Conservation (phyloP, 2,888 invertebrate species). For the Lasius platythorax region DNA sequence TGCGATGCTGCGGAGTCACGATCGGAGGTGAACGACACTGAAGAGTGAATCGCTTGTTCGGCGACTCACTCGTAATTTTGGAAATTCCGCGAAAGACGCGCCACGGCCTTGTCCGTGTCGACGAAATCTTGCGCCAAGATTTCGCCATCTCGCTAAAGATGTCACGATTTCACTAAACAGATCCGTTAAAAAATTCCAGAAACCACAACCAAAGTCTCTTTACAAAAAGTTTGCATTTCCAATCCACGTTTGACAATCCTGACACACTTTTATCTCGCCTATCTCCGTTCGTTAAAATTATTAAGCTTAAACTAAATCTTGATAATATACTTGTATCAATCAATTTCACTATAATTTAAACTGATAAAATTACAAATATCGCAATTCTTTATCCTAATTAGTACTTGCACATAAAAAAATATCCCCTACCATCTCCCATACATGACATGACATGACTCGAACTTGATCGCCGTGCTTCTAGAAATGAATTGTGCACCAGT, state of each 20-base stretch:
- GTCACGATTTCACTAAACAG: background rate
- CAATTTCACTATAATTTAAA: background rate
- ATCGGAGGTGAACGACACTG: constrained; percentile 72
- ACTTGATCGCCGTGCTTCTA: background rate
- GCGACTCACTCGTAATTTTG: constrained; percentile 65
- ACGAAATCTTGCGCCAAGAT: constrained; percentile 41
- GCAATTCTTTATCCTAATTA: background rate
- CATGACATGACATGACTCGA: background rate
- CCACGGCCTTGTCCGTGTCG: constrained; percentile 61
- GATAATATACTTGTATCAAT: background rate
- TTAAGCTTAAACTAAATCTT: background rate
- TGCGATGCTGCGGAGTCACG: constrained; percentile 58
- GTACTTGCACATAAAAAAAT: background rate
- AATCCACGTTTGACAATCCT: background rate
- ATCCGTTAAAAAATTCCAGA: background rate
- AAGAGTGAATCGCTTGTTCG: constrained; percentile 47
- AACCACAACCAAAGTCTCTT: background rate
- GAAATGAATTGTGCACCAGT: background rate
- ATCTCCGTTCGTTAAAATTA: background rate
- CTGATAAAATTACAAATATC: background rate
- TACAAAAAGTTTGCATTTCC: background rate
- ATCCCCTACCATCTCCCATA: background rate
- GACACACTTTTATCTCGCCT: background rate
- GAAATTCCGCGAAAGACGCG: constrained; percentile 65
- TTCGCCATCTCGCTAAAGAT: constrained; percentile 14